Evolutionary conservation across 1,140 invertebrate genomes (phyloP), one percentile per base, ranked within the genome.

Genomic region (Atta texana): DNA sequence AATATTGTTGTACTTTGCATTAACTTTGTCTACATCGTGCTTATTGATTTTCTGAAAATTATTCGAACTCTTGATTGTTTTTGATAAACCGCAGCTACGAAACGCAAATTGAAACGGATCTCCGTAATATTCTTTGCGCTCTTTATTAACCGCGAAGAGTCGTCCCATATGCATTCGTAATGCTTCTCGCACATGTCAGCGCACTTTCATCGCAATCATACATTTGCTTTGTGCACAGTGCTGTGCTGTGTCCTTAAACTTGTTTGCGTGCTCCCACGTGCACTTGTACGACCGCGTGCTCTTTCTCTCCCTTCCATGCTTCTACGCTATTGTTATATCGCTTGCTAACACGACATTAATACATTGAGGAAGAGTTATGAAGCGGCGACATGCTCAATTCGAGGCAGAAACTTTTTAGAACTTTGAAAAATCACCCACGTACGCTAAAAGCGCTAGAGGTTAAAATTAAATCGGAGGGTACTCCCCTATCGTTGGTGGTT

Each of bases 291-390:
- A 24, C 59, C 72, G 24, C 69, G 31, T 53, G 57, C 44, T 51
- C 55, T 61, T 61, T 44, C 74, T 89, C 80, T 84, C 77, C 39
- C 31, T 57, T 69, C 64, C 53, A 14, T 24, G 21, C 77, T 74
- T 87, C 88, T 89, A 89, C 77, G 82, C 80, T 87, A 92, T 93
- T 92, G 92, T 93, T 92, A 92, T 91, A 93, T 93, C 91, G 90
- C 90, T 92, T 72, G 91, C 90, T 93, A 93, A 92, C 93, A 93
- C 92, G 89, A 92, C 93, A 92, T 93, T 93, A 93, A 91, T 92
- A 92, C 90, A 93, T 92, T 80, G 90, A 66, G 55, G 64, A 31
- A 88, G 92, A 93, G 89, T 93, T 92, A 93, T 88, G 92, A 88
- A 87, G 66, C 86, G 87, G 86, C 90, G 92, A 90, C 92, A 91